Evolutionary conservation across 2,113 vertebrate genomes (phyloP), one percentile per base, ranked within the genome.

Genomic region (Myotis yumanensis): DNA sequence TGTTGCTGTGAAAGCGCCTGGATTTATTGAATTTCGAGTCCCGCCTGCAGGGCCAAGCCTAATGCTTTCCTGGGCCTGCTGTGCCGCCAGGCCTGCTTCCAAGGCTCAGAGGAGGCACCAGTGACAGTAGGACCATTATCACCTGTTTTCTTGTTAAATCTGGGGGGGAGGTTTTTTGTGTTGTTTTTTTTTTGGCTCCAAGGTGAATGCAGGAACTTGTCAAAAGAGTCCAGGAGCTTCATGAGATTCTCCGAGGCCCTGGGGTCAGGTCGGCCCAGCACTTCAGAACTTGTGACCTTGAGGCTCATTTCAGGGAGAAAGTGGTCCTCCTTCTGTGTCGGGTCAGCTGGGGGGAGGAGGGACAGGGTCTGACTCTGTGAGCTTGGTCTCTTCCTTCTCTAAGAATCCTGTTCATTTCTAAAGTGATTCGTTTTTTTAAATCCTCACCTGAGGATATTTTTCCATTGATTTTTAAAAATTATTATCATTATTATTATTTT

Each of bases 281-380:
- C 5, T n/a, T 30, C 18, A 37, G 81, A 66, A 28, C 43, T 22
- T 68, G 51, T 10, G 22, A 37, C 9, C 30, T 2, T 15, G 32
- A 28, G 62, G 22, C 51, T n/a, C 5, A 3, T 17, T 54, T 20
- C n/a, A 25, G 92, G 35, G 35, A 64, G 32, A 30, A 77, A 83
- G 18, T 0, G 1, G 1, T 11, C 18, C 18, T 1, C 3, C 8
- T 5, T 14, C 68, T 77, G 23, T 3, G 57, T 14, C 16, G 17
- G 12, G 5, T 59, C 37, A 14, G 35, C 43, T 17, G 12, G 48
- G 1, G 15, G 9, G 11, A 9, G 52, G 22, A 62, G 23, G 30
- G 5, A 28, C 7, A n/a, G 12, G 10, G 4, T 51, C 66, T 30
- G 7, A 3, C 37, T 22, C 35, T 7, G 80, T 59, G 23, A 79